Conservation (phyloP, 2,797 vertebrate species). For the Phataginus tricuspis region DNA sequence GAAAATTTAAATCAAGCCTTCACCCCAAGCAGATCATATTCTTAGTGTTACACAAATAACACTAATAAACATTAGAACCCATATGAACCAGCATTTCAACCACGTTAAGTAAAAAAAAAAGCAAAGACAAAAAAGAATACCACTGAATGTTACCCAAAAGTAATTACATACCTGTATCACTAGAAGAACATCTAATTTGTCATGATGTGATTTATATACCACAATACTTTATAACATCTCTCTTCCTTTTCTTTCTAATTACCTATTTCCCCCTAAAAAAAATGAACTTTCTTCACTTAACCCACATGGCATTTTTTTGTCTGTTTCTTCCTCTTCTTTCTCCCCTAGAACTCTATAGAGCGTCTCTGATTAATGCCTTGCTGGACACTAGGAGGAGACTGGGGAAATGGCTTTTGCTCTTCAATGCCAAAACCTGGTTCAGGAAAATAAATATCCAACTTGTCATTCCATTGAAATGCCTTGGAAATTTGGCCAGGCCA, state of each 20-base stretch:
- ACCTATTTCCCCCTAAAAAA: not conserved
- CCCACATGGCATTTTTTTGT: accelerated
- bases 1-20: not conserved
- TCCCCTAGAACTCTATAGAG: not conserved
- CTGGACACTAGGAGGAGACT: accelerated
- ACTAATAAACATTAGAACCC: not conserved
- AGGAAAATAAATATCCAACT: not conserved
- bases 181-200: not conserved
- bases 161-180: not conserved
- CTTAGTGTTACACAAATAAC: not conserved
- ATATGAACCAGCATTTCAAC: not conserved
- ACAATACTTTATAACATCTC: not conserved
- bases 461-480: not conserved
- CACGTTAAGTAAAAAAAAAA: not conserved
- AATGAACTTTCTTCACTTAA: not conserved
- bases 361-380: not conserved
- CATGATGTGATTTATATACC: not conserved
- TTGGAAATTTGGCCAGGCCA: not conserved
- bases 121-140: not conserved
- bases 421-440: not conserved
- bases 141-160: not conserved
- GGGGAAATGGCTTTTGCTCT: not conserved
- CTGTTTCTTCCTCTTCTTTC: not conserved
- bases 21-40: not conserved
- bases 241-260: not conserved